Evolutionary conservation across 2,113 vertebrate species (phyloP), one percentile per base, ranked within the genome.

Genomic region (Callionymus lyra): DNA sequence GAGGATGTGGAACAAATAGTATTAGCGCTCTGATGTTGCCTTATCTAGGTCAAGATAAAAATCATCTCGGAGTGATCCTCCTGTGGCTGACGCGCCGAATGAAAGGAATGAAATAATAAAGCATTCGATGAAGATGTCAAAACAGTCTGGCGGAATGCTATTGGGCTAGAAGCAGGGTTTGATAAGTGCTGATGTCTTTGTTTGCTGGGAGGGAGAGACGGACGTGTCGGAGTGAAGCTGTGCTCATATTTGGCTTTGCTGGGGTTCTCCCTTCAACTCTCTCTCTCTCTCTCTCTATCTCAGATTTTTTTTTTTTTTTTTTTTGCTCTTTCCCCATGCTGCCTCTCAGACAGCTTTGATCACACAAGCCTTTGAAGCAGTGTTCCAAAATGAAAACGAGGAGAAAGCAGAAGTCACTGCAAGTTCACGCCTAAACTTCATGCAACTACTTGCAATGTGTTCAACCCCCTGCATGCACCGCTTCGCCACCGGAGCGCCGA

Each of bases 341-440:
- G 71, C 68, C 74, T 75, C 77, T 82, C 78, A 84, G 83, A 83
- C 84, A 67, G 83, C 87, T 91, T 91, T 96, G 86, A 91, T 91
- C 89, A 88, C 70, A 59, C 77, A 27, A 65, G 64, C 74, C 86
- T 92, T 92, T 93, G 88, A 93, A 91, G 84, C 80, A 85, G 85
- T 46, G 63, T 76, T 89, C 70, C 79, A 88, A 87, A 86, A 90
- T 82, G 81, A 83, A 83, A 84, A 81, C 74, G 74, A 80, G 73
- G 77, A 84, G 80, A 76, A 84, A 83, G 80, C 80, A 85, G 77
- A 86, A 86, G 84, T 87, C 73, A 85, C 80, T 81, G 80, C 70
- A 86, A 87, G 85, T 80, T 81, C 84, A 88, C 61, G 77, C 72
- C 74, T 87, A 82, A 85, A 87, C 82, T 89, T 72, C 65, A 65